These are phyloP conservation scores for Nomada goodeniana DNA, from an alignment of 2,888 invertebrate genomes.

Conservation along the genomic window DNA sequence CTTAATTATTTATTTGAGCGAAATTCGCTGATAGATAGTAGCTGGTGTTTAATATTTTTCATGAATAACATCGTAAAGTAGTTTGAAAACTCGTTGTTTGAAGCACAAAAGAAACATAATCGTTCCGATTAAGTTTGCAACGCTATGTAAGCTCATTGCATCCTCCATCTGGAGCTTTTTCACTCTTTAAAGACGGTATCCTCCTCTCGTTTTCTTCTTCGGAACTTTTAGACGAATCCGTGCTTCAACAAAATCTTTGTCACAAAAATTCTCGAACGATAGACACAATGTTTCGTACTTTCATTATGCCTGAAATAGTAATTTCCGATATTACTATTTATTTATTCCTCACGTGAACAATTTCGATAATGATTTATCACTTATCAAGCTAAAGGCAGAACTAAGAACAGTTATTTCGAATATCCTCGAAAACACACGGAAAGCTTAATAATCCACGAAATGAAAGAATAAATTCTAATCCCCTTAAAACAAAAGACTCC, in stretches of 20 bases:
- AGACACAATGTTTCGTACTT: not conserved
- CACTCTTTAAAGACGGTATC: not conserved
- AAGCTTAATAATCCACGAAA: too few relatives aligned
- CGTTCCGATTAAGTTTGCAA: not conserved
- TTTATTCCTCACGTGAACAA: not conserved
- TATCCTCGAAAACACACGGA: too few relatives aligned
- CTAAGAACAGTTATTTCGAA: too few relatives aligned
- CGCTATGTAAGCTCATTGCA: conserved; percentile 6
- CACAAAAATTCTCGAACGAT: not conserved
- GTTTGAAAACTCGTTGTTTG: not conserved
- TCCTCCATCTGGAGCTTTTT: not conserved
- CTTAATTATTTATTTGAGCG: not conserved
- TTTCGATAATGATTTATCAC: not conserved
- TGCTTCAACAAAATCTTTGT: conserved; percentile 4
- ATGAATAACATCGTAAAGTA: not conserved
- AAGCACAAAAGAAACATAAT: not conserved
- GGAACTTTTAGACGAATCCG: conserved; percentile 20
- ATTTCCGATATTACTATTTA: not conserved
- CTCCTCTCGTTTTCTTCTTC: not conserved
- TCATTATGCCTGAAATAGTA: not conserved
- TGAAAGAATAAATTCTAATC: too few relatives aligned
- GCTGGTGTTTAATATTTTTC: not conserved
- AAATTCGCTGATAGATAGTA: not conserved
- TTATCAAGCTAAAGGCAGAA: too few relatives aligned
- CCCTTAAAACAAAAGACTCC: too few relatives aligned